phyloP scores from a whole-genome alignment of 2,797 vertebrate species.

The Dicrostonyx torquatus region DNA sequence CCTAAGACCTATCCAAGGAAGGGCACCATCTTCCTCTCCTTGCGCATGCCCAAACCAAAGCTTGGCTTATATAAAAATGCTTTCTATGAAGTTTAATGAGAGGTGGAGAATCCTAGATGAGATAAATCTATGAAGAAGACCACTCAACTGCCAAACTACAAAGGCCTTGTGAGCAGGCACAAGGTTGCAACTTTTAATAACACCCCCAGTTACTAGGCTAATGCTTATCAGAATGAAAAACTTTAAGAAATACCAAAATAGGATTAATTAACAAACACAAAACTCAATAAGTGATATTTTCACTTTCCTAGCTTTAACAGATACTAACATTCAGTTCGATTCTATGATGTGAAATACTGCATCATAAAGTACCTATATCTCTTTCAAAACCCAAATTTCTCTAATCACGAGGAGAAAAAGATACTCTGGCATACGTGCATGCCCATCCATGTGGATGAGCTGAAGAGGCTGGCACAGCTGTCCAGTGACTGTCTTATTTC shows the following conservation, averaged over 20 bases:
- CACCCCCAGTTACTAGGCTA: neutral
- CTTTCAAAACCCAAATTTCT: neutral
- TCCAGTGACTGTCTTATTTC: too few species aligned
- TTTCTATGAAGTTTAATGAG: slow-evolving; percentile 37
- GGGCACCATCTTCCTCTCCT: neutral
- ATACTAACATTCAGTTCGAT: slow-evolving; percentile 58
- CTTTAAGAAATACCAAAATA: neutral
- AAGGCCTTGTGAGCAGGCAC: slow-evolving; percentile 38
- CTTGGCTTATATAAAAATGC: slow-evolving; percentile 13
- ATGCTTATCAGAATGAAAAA: neutral
- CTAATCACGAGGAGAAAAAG: neutral
- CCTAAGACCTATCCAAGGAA: neutral
- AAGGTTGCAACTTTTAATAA: neutral
- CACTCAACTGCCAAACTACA: slow-evolving; percentile 49
- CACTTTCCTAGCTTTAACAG: neutral
- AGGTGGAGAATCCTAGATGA: neutral
- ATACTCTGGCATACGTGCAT: rapidly evolving
- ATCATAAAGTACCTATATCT: neutral
- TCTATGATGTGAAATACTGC: neutral
- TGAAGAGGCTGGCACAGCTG: neutral
- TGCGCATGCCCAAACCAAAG: neutral
- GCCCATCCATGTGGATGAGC: neutral
- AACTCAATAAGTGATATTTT: neutral
- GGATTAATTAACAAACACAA: neutral
- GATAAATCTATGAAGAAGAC: slow-evolving; percentile 62